phyloP scores from a whole-genome alignment of 1,140 invertebrate genomes.

The Ganaspis sp. region DNA sequence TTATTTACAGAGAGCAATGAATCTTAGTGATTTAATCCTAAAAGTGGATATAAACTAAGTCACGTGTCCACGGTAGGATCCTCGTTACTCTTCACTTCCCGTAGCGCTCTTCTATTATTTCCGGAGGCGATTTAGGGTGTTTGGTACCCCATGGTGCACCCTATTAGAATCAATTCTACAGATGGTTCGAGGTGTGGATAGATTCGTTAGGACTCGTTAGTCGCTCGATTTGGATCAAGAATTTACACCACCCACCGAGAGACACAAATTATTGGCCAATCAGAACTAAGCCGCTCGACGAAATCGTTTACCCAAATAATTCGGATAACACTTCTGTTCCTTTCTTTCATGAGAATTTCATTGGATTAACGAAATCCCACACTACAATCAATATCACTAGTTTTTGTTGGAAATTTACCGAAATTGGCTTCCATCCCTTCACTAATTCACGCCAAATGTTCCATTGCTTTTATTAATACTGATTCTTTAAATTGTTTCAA shows the following conservation, averaged over 20 bases:
- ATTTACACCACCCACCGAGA: constrained; percentile 57
- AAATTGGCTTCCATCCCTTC: neutral
- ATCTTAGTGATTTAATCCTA: neutral
- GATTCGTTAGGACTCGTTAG: constrained; percentile 72
- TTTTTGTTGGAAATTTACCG: neutral
- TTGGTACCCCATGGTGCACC: constrained; percentile 53
- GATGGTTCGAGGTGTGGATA: constrained; percentile 68
- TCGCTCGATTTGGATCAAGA: constrained; percentile 53
- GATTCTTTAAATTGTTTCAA: too few species aligned
- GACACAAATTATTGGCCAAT: constrained; percentile 53
- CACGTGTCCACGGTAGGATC: constrained; percentile 62
- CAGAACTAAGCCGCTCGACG: constrained; percentile 36
- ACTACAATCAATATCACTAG: neutral
- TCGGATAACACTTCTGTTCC: constrained; percentile 17
- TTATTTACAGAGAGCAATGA: neutral
- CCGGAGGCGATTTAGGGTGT: constrained; percentile 50
- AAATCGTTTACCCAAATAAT: constrained; percentile 52
- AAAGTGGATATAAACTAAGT: constrained; percentile 32
- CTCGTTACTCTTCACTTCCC: constrained; percentile 64
- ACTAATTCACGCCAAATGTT: neutral
- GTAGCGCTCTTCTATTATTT: constrained; percentile 66
- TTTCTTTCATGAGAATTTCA: constrained; percentile 25
- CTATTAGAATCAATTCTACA: constrained; percentile 65
- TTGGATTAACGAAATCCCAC: constrained; percentile 31
- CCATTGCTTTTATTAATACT: neutral